Conservation (phyloP, 2,888 invertebrate genomes). For the Neuroscelio doddi region DNA sequence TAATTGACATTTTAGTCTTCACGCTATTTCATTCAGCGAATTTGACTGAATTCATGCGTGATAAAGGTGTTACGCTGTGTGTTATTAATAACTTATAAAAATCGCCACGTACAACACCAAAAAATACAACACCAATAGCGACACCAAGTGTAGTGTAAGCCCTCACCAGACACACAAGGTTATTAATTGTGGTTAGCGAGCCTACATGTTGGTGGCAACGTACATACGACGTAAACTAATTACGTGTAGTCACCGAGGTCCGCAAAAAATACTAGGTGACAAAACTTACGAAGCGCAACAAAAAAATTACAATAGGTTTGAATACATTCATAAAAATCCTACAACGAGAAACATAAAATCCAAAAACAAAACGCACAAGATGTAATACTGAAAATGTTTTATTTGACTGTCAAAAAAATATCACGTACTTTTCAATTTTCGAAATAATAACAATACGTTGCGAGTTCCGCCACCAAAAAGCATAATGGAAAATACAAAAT, state of each 20-base stretch:
- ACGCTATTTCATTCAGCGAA: no score
- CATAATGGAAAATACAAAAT: slow-evolving; percentile 14
- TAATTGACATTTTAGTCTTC: no score
- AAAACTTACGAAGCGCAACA: slow-evolving; percentile 8
- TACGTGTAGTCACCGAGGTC: slow-evolving; percentile 31
- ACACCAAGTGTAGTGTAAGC: slow-evolving; percentile 72
- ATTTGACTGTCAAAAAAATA: no score
- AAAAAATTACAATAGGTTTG: not conserved
- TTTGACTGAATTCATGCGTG: slow-evolving; percentile 33
- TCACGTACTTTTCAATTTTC: no score
- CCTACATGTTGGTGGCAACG: slow-evolving; percentile 44
- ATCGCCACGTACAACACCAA: slow-evolving; percentile 68
- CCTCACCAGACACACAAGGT: slow-evolving; percentile 69
- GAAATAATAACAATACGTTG: no score
- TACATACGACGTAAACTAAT: slow-evolving; percentile 39
- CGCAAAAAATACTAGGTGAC: slow-evolving; percentile 27
- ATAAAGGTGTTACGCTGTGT: slow-evolving; percentile 56
- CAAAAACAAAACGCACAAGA: no score
- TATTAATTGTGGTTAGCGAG: slow-evolving; percentile 60
- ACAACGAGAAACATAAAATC: no score
- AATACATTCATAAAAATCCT: no score
- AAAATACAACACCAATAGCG: slow-evolving; percentile 70
- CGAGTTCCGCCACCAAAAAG: slow-evolving; percentile 23
- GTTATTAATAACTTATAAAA: slow-evolving; percentile 59
- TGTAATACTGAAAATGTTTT: no score